phyloP scores from a whole-genome alignment of 64 coral and sea anemone species.

The Pachyseris speciosa region DNA sequence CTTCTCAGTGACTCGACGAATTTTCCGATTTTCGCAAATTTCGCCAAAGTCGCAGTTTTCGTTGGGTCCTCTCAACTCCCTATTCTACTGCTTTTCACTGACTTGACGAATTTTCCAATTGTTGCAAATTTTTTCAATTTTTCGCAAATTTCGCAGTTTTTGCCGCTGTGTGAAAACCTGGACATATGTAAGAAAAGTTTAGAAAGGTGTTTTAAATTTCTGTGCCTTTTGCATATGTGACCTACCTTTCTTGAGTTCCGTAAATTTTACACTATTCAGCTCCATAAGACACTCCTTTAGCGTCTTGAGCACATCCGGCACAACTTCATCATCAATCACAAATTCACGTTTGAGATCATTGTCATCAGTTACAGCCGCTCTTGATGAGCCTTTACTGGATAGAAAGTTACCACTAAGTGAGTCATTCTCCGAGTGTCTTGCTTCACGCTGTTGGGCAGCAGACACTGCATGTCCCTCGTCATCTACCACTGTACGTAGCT shows the following conservation, averaged over 20 bases:
- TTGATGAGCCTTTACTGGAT: constrained; percentile 36
- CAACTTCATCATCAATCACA: constrained; percentile 43
- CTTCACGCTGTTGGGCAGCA: background rate
- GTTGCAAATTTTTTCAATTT: no score
- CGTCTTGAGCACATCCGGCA: constrained; percentile 41
- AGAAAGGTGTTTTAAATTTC: no score
- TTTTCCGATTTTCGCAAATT: no score
- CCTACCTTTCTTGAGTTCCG: constrained; percentile 16
- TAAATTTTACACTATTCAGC: constrained; percentile 47
- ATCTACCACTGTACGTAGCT: background rate
- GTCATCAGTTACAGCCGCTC: background rate
- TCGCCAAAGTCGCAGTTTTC: no score
- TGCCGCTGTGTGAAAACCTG: no score
- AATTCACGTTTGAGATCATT: constrained; percentile 54
- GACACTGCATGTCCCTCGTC: background rate
- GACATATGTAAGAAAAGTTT: no score
- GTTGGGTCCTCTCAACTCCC: no score
- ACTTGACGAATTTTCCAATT: no score
- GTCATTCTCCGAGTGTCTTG: background rate
- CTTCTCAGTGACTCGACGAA: no score
- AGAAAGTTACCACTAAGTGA: background rate
- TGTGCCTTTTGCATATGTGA: no score
- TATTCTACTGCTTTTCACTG: no score
- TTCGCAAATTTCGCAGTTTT: no score
- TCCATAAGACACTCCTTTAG: constrained; percentile 66